Base-by-base conservation (phyloP, 2,888 invertebrate species). In the Luffia ferchaultella region DNA sequence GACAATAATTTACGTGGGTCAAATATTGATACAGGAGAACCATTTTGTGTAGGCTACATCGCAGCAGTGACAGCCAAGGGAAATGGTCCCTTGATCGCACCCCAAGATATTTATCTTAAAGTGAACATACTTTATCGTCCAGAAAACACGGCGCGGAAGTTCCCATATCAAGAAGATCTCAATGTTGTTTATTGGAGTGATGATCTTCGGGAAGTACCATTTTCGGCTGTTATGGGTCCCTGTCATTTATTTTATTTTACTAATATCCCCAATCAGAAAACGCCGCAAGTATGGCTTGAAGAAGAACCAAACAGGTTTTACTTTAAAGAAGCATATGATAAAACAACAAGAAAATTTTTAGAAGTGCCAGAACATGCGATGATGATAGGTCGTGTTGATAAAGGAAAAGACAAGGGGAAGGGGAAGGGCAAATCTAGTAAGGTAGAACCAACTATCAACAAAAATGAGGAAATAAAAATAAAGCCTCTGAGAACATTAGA, bases 151-250 rank as follows among this genome's bases (percentile, higher is more conserved):
- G 86, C 86, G 55, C 86, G 86, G 55, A 85, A 88, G 48, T 68
- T 78, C 18, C 85, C 87, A 1, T 85, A 89, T 54, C 86, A 89
- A 54, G 80, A 87, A 48, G 92, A 93, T 64, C 69, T 93, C 15
- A 93, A 93, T 65, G 71, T 90, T 52, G 68, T 94, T 0, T 94
- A 90, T 67, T 94, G 93, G 90, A 90, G 89, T 52, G 87, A 91
- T 15, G 92, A 93, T 79, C 87, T 92, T 80, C 75, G 70, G 50
- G 85, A 79, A 52, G 73, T 91, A 16, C 72, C 85, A 2, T 89
- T 91, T 60, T 72, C 79, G 1, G 68, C 85, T 18, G 89, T 93
- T 2, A 71, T 75, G 16, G 93, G 92, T 0, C 90, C 89, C 59
- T 94, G 93, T 65, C 85, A 86, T 56, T 76, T 94, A 7, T 70